Percentiles rank a stretch among this genome's conserved stretches.
Conservation (phyloP, 1,140 invertebrate genomes). For the Hyposmocoma kahamanoa region DNA sequence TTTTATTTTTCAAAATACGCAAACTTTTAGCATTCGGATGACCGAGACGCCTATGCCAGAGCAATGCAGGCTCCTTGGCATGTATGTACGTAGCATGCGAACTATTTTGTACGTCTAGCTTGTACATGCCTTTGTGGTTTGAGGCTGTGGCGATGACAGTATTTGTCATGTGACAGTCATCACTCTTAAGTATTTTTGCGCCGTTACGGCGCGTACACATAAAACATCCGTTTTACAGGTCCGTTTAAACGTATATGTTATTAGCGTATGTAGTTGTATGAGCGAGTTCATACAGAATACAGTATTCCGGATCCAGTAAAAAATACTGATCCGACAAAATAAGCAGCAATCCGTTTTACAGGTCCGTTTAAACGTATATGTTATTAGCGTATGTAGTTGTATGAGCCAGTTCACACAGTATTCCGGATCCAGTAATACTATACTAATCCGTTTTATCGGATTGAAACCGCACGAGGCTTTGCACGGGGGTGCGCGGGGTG, state of each 20-base stretch:
- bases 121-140: no score
- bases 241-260: constrained; percentile 1
- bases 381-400: background rate
- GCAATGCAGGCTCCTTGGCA: no score
- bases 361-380: constrained; percentile 1
- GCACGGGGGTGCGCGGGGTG: background rate
- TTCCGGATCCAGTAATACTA: constrained; percentile 2
- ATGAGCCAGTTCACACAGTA: constrained; percentile 1
- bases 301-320: constrained; percentile 2
- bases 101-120: no score
- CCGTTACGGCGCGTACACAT: background rate
- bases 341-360: constrained; percentile 12
- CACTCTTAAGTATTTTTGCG: no score
- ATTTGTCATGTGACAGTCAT: no score
- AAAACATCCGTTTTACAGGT: constrained; percentile 2
- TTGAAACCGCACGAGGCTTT: constrained; percentile 25
- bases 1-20: no score
- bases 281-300: background rate
- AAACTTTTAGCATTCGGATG: no score
- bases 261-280: background rate
- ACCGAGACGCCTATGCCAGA: no score
- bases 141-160: no score
- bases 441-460: constrained; percentile 7
- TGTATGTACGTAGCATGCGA: no score
- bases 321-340: constrained; percentile 4